Evolutionary conservation across 2,113 vertebrate genomes (phyloP).

Genomic region (Rhea pennata): DNA sequence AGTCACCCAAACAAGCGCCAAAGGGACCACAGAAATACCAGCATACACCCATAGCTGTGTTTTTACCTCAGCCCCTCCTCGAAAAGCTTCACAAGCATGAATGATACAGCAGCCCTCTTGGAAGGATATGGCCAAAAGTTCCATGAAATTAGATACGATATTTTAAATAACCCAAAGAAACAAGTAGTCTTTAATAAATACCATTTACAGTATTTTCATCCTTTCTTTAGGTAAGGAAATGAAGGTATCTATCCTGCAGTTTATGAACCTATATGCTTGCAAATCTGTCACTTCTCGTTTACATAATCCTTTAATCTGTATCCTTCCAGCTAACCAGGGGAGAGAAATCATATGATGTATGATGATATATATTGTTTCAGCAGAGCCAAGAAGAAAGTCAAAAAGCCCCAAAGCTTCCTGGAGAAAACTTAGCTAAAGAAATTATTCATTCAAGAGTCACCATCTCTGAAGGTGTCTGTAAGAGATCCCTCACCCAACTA

Average conservation of each 20-base stretch:
- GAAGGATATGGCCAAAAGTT: not conserved
- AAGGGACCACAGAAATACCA: not conserved
- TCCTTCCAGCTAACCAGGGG: not conserved
- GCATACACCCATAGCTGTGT: not conserved
- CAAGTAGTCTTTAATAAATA: not conserved
- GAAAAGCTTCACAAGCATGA: not conserved
- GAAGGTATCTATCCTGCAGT: not conserved
- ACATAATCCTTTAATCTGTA: not conserved
- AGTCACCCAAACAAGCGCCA: not conserved
- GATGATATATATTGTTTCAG: not conserved
- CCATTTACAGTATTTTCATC: not conserved
- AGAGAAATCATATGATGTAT: fast-evolving
- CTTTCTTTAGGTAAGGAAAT: not conserved
- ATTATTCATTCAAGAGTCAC: not conserved
- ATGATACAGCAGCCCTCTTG: not conserved
- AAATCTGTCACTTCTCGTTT: not conserved
- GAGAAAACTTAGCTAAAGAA: not conserved
- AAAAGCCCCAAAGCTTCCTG: not conserved
- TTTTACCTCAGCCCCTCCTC: not conserved
- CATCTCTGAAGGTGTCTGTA: not conserved
- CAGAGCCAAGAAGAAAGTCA: not conserved
- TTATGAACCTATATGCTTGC: not conserved
- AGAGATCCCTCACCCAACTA: not conserved
- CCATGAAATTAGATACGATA: not conserved
- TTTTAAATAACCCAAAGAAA: not conserved